These are phyloP conservation scores for Pentalonia nigronervosa DNA, from an alignment of 1,140 invertebrate species.

Conservation along the genomic window DNA sequence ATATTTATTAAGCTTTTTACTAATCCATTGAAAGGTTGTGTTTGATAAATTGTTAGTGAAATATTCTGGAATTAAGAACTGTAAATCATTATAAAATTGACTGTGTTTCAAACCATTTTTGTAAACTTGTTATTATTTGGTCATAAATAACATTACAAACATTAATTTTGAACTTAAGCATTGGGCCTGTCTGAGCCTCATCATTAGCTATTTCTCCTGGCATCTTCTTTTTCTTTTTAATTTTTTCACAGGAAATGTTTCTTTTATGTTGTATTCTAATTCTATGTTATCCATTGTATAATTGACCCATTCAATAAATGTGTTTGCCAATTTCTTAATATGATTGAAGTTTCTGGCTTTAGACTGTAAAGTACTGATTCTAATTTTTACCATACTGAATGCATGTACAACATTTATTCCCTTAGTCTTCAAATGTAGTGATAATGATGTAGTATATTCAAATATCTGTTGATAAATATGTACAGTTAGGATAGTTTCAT, in stretches of 20 bases:
- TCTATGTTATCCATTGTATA: not conserved
- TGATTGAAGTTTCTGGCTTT: not conserved
- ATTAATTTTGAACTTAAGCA: too few species aligned
- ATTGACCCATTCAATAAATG: not conserved
- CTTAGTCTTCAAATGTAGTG: not conserved
- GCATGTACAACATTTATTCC: not conserved
- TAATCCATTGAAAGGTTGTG: too few species aligned
- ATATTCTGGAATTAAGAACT: too few species aligned
- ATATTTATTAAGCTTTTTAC: too few species aligned
- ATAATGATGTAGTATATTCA: not conserved
- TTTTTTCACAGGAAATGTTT: not conserved
- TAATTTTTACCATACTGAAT: not conserved
- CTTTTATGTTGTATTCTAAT: not conserved
- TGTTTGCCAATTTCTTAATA: not conserved
- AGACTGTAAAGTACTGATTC: not conserved
- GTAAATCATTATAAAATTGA: too few species aligned
- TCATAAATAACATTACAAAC: too few species aligned
- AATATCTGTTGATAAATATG: not conserved
- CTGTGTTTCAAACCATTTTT: too few species aligned
- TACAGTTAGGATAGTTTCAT: not conserved
- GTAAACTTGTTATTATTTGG: too few species aligned
- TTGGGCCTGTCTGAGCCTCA: too few species aligned
- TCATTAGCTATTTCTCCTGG: not conserved
- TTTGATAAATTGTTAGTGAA: too few species aligned
- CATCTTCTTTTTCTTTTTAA: not conserved